Conservation (phyloP, 2,888 invertebrate genomes). For the Latrodectus hesperus region DNA sequence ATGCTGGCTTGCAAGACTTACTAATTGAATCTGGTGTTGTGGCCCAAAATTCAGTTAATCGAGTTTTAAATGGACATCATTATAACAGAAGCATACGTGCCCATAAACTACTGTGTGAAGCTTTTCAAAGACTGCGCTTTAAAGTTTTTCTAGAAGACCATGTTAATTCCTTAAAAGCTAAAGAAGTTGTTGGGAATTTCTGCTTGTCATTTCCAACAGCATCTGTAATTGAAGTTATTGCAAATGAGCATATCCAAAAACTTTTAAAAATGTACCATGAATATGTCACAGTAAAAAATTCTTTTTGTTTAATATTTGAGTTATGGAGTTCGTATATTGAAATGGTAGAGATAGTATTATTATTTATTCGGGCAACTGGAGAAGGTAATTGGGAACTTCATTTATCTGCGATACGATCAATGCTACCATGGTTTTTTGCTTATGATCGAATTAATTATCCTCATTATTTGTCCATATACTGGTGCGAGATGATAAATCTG, state of each 20-base stretch:
- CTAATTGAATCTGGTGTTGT: slow-evolving; percentile 68
- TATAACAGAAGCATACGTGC: slow-evolving; percentile 32
- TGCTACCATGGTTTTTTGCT: background rate
- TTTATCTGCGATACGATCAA: background rate
- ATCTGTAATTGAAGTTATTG: background rate
- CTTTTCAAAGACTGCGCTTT: slow-evolving; percentile 50
- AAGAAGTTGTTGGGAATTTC: background rate
- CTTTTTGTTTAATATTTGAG: background rate
- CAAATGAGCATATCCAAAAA: background rate
- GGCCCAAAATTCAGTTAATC: slow-evolving; percentile 69
- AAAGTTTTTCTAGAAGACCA: background rate
- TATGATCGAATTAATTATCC: slow-evolving; percentile 11
- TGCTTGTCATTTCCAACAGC: background rate
- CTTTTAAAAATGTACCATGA: background rate
- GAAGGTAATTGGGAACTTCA: slow-evolving; percentile 3
- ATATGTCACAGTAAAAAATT: background rate
- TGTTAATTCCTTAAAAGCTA: background rate
- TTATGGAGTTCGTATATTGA: background rate
- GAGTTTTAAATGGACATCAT: background rate
- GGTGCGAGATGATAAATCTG: background rate
- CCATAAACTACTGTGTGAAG: slow-evolving; percentile 70
- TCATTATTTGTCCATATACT: background rate
- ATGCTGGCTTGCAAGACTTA: slow-evolving; percentile 70
- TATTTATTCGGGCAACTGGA: background rate
- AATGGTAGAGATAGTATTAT: background rate